Conservation (phyloP, 2,797 vertebrate species). For the Geotria australis region DNA sequence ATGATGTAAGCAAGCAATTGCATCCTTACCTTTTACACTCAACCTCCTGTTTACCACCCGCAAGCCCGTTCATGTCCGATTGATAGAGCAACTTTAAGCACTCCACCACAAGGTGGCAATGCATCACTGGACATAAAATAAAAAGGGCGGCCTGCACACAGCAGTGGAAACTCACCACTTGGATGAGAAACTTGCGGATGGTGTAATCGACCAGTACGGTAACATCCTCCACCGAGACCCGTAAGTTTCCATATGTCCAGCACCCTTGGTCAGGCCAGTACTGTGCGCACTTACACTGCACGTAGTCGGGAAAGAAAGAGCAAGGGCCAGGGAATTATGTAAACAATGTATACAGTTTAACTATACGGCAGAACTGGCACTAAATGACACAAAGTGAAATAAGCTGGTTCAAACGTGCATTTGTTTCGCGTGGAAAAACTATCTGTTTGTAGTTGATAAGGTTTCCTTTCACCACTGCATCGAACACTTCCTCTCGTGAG, state of each 20-base stretch:
- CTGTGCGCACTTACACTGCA: slow-evolving; percentile 85
- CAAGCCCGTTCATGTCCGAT: no score
- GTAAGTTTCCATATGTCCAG: slow-evolving; percentile 91
- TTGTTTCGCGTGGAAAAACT: no score
- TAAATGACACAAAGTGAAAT: no score
- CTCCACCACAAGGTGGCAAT: no score
- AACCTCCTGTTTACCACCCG: no score
- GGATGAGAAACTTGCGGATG: slow-evolving; percentile 91
- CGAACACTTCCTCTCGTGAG: no score
- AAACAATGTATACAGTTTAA: not conserved
- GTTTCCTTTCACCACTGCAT: no score
- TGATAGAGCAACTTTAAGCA: no score
- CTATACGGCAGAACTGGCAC: not conserved
- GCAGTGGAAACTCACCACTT: slow-evolving; percentile 27
- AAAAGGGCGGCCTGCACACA: accelerated
- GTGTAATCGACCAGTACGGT: slow-evolving; percentile 92
- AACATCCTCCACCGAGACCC: slow-evolving; percentile 76
- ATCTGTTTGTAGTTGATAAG: no score
- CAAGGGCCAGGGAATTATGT: not conserved
- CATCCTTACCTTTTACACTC: no score
- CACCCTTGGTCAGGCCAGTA: slow-evolving; percentile 99
- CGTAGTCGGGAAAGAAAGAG: slow-evolving; percentile 3
- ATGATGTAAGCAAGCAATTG: no score
- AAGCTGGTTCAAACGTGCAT: no score
- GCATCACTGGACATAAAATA: not conserved